Evolutionary conservation across 2,888 invertebrate species (phyloP).

Genomic region (Acrobasis repandana): DNA sequence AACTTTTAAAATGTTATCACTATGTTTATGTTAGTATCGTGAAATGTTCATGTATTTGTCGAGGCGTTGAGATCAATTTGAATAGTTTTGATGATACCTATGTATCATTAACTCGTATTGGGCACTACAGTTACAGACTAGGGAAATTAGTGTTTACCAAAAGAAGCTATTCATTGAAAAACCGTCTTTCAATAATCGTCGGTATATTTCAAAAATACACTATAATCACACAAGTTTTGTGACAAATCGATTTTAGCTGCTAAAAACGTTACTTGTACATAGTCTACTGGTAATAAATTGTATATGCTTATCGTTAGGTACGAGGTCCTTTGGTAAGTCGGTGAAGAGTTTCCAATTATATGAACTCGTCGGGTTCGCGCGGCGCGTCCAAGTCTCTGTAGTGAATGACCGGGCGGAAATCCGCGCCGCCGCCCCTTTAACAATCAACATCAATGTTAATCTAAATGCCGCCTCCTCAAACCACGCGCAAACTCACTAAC

Average conservation of each 20-base stretch:
- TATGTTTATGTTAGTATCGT: not conserved
- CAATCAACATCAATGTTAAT: constrained; percentile 63
- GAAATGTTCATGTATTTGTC: not conserved
- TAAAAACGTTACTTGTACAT: constrained; percentile 30
- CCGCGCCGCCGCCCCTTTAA: constrained; percentile 89
- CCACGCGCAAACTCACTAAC: constrained; percentile 34
- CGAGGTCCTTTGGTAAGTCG: constrained; percentile 47
- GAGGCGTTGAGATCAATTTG: not conserved
- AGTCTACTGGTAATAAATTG: constrained; percentile 12
- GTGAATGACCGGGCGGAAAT: constrained; percentile 94
- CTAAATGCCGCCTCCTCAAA: constrained; percentile 21
- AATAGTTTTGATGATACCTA: too few relatives aligned
- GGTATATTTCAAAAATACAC: constrained; percentile 23
- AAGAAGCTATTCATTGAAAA: constrained; percentile 25
- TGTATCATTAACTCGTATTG: not conserved
- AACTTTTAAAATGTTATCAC: too few relatives aligned
- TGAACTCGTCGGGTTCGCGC: constrained; percentile 94
- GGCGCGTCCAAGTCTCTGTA: constrained; percentile 97
- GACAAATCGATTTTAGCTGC: constrained; percentile 26
- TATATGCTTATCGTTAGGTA: not conserved
- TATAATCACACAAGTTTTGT: constrained; percentile 13
- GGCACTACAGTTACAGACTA: not conserved
- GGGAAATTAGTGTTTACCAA: not conserved
- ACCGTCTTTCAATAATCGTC: constrained; percentile 27
- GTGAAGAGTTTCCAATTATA: constrained; percentile 73